These are phyloP conservation scores for Hoplostethus atlanticus DNA, from an alignment of 2,797 vertebrate species.

Conservation along the genomic window DNA sequence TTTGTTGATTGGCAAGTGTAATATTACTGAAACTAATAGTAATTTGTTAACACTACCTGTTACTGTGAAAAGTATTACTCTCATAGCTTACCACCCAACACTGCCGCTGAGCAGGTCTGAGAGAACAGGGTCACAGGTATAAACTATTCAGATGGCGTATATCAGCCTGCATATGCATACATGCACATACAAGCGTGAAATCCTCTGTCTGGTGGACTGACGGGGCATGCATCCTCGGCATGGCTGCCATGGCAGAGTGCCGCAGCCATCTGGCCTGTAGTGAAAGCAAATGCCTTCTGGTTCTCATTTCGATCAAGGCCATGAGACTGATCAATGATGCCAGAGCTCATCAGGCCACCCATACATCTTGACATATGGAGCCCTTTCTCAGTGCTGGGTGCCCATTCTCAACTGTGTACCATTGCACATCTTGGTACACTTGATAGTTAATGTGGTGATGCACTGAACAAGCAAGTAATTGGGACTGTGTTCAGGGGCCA, in stretches of 20 bases:
- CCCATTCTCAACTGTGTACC: background rate
- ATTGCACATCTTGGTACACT: background rate
- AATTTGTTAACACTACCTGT: too few relatives aligned
- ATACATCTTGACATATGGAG: constrained; percentile 29
- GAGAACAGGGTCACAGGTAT: background rate
- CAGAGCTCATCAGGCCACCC: constrained; percentile 30
- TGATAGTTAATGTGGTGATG: background rate
- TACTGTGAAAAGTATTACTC: too few relatives aligned
- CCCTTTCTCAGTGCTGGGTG: background rate
- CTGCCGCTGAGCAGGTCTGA: background rate
- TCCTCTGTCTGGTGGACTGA: constrained; percentile 14
- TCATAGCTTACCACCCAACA: too few relatives aligned
- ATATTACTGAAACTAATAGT: too few relatives aligned
- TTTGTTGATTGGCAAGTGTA: too few relatives aligned
- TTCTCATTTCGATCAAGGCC: constrained; percentile 39
- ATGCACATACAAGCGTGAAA: background rate
- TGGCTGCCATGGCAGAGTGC: constrained; percentile 47
- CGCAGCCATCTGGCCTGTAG: constrained; percentile 62
- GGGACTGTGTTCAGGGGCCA: too few relatives aligned
- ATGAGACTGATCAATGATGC: constrained; percentile 40
- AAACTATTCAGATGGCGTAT: background rate
- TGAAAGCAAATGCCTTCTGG: constrained; percentile 56
- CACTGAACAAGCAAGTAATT: too few relatives aligned
- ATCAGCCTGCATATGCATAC: background rate
- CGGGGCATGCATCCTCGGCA: constrained; percentile 27